phyloP scores from a whole-genome alignment of 2,113 vertebrate species.

The Albula goreensis region DNA sequence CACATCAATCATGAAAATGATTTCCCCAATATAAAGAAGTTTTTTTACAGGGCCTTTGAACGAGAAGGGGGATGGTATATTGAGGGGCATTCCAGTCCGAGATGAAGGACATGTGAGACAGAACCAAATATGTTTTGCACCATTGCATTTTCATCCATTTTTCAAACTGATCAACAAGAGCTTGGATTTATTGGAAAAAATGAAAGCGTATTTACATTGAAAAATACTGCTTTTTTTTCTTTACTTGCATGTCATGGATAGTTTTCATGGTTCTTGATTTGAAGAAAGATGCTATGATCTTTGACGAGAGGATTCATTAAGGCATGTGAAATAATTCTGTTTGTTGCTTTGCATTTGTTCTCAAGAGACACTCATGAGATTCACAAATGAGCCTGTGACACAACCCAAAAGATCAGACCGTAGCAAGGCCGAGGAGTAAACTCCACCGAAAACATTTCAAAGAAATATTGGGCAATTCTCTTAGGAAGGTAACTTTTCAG shows the following conservation, averaged over 20 bases:
- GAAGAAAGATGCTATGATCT: slow-evolving; percentile 34
- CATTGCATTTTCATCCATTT: not conserved
- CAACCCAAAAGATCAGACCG: slow-evolving; percentile 50
- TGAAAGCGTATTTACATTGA: not conserved
- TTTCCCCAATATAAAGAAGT: not conserved
- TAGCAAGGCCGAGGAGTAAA: not conserved
- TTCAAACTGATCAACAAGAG: not conserved
- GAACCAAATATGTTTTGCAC: not conserved
- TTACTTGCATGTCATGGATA: not conserved
- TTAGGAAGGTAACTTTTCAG: not conserved
- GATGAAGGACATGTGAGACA: not conserved
- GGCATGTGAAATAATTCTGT: slow-evolving; percentile 32
- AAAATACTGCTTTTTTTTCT: not conserved
- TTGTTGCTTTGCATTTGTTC: slow-evolving; percentile 58
- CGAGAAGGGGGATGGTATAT: not conserved
- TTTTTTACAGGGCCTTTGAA: slow-evolving; percentile 2
- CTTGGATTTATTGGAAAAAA: not conserved
- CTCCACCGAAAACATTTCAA: slow-evolving; percentile 50
- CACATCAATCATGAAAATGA: slow-evolving; percentile 4
- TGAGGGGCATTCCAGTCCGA: not conserved
- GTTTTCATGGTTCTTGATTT: not conserved
- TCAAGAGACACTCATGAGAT: slow-evolving; percentile 54
- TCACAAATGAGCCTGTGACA: slow-evolving; percentile 55
- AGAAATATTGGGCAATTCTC: slow-evolving; percentile 57
- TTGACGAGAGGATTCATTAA: slow-evolving; percentile 54